These are phyloP conservation scores for Oncorhynchus clarkii DNA, from an alignment of 2,113 vertebrate genomes.

Conservation along the genomic window DNA sequence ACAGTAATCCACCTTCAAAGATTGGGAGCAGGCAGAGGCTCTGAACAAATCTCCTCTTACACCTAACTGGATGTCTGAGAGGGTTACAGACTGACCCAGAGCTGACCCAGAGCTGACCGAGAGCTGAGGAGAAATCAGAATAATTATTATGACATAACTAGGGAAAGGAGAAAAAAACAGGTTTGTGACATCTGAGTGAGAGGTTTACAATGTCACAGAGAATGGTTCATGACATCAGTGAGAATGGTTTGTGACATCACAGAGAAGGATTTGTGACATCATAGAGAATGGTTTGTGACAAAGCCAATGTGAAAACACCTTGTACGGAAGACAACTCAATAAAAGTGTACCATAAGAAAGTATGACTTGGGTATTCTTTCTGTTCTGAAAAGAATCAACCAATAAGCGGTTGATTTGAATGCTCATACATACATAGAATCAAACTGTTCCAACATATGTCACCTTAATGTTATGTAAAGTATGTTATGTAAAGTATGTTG, in stretches of 20 bases:
- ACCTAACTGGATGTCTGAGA: slow-evolving; percentile 13
- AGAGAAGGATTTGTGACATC: too few species aligned
- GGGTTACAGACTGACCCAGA: slow-evolving; percentile 1
- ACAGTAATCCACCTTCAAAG: slow-evolving; percentile 45
- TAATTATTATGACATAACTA: neutral
- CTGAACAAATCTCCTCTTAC: slow-evolving; percentile 48
- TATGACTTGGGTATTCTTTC: too few species aligned
- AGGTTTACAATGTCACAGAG: neutral
- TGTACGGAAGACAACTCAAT: neutral
- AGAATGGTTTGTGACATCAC: neutral
- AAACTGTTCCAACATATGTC: too few species aligned
- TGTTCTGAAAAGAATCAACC: too few species aligned
- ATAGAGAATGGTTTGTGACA: neutral
- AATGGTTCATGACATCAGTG: neutral
- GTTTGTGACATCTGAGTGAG: neutral
- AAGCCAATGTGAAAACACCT: neutral
- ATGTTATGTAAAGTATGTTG: neutral
- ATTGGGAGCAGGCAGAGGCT: slow-evolving; percentile 28
- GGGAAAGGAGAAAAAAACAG: neutral
- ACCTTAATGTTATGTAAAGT: neutral
- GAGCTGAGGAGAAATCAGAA: too few species aligned
- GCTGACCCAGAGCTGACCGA: too few species aligned
- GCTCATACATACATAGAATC: too few species aligned
- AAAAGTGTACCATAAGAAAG: too few species aligned
- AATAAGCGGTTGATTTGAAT: too few species aligned